Percentiles rank a stretch among this genome's conserved stretches.
phyloP scores from a whole-genome alignment of 2,113 vertebrate species.

The Clarias macrocephalus region DNA sequence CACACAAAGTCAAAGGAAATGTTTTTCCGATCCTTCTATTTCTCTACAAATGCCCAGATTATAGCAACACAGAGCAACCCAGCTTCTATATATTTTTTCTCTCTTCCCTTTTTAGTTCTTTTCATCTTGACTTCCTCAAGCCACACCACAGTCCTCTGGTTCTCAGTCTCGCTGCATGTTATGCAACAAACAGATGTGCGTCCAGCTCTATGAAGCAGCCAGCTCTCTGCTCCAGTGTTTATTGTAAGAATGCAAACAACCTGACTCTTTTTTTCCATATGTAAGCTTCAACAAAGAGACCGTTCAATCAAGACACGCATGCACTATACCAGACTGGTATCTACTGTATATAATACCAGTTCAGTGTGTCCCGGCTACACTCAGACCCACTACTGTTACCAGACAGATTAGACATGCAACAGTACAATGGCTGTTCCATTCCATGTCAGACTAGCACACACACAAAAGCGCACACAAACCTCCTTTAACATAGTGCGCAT shows the following conservation, averaged over 20 bases:
- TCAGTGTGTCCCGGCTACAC: background rate
- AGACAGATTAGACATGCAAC: background rate
- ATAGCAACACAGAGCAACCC: background rate
- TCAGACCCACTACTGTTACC: constrained; percentile 3
- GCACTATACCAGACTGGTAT: background rate
- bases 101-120: constrained; percentile 1
- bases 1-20: background rate
- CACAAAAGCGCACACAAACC: background rate
- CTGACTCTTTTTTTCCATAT: constrained; percentile 37
- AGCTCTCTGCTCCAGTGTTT: constrained; percentile 29
- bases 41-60: background rate
- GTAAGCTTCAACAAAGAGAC: background rate
- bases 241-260: constrained; percentile 50
- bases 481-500: background rate
- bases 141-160: constrained; percentile 44
- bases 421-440: constrained; percentile 3
- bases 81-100: background rate
- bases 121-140: constrained; percentile 33
- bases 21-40: background rate
- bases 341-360: constrained; percentile 3
- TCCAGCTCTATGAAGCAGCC: constrained; percentile 31
- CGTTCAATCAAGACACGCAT: constrained; percentile 14
- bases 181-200: constrained; percentile 58
- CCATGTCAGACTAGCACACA: background rate
- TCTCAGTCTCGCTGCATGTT: constrained; percentile 42